A percentile compares a stretch with the other conserved stretches of the same genome.
Evolutionary conservation across 1,140 invertebrate genomes (phyloP).

Genomic region (Cyclina sinensis): DNA sequence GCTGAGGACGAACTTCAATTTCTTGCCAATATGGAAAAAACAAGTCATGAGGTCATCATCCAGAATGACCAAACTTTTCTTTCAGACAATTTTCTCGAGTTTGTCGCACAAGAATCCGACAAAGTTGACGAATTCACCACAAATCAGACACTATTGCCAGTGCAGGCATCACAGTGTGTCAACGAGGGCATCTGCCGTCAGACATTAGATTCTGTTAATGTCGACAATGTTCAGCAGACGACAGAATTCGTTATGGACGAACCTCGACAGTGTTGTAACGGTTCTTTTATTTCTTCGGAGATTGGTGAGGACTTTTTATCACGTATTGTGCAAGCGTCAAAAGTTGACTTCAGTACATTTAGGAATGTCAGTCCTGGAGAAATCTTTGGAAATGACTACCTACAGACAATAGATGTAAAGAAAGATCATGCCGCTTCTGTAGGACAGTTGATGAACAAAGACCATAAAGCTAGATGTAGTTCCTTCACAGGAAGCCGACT

Average conservation of each 20-base stretch:
- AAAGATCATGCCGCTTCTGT: neutral
- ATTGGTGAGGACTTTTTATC: conserved; percentile 2
- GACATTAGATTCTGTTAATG: neutral
- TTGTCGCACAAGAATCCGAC: neutral
- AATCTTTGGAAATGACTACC: neutral
- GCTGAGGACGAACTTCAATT: neutral
- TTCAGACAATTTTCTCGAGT: neutral
- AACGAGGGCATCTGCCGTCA: too few species aligned
- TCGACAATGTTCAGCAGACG: neutral
- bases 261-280: neutral
- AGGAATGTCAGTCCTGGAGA: neutral
- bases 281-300: neutral
- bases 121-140: neutral
- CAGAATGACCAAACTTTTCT: neutral
- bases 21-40: neutral
- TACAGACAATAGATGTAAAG: neutral
- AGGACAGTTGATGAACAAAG: neutral
- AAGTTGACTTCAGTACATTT: conserved; percentile 16
- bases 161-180: too few species aligned
- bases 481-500: neutral
- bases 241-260: too few species aligned
- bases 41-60: neutral
- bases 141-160: neutral
- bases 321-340: conserved; percentile 13
- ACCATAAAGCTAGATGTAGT: too few species aligned